A percentile compares a stretch with the other conserved stretches of the same genome.
Conservation (phyloP, 2,888 invertebrate genomes). For the Aricia artaxerxes region DNA sequence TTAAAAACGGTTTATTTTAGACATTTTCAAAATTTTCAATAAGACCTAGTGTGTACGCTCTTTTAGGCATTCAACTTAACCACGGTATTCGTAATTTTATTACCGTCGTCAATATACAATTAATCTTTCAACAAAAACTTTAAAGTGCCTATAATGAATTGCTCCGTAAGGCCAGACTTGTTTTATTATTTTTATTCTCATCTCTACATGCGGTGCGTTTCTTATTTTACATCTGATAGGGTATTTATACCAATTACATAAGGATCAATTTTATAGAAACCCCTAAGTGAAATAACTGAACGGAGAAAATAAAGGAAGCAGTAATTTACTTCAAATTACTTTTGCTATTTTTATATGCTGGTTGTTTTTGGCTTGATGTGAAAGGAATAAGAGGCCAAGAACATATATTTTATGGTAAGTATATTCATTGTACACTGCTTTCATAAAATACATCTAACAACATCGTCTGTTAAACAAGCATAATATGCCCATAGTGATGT, state of each 20-base stretch:
- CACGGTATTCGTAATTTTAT: background rate
- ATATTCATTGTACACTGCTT: too few species aligned
- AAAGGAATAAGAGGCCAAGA: background rate
- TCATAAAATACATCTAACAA: too few species aligned
- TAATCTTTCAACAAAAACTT: background rate
- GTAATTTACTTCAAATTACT: constrained; percentile 15
- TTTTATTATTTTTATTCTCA: background rate
- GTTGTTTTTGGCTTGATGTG: background rate
- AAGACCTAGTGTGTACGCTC: background rate
- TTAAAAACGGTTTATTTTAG: too few species aligned
- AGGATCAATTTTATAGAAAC: background rate
- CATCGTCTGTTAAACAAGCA: too few species aligned
- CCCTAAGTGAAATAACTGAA: background rate
- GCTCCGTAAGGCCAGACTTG: background rate
- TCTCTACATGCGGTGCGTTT: background rate
- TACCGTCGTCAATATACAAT: constrained; percentile 1
- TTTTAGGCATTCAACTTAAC: background rate
- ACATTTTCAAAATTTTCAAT: background rate
- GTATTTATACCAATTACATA: background rate
- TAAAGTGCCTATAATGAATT: background rate
- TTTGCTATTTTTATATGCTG: background rate
- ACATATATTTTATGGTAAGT: too few species aligned
- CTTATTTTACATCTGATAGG: background rate
- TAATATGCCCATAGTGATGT: too few species aligned
- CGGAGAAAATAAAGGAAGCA: background rate